These are phyloP conservation scores for Polydrusus pterygomalis DNA, from an alignment of 2,888 invertebrate species.

Conservation along the genomic window DNA sequence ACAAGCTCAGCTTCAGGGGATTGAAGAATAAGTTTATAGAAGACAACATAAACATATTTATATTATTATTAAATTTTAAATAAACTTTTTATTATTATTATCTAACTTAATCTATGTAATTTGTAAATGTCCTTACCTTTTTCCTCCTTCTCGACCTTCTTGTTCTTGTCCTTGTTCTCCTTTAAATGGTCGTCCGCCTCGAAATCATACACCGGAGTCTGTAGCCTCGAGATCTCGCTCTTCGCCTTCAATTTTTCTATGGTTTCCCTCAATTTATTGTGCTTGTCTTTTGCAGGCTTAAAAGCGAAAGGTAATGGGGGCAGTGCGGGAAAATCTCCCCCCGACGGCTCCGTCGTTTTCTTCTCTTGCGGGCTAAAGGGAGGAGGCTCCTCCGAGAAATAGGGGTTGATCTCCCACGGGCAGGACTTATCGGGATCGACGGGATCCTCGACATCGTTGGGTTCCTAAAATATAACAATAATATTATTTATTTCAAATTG, in stretches of 20 bases:
- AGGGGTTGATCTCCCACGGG: constrained; percentile 37
- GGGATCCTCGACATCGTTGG: background rate
- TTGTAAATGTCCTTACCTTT: too few species aligned
- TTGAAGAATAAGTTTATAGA: too few species aligned
- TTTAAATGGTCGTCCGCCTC: constrained; percentile 64
- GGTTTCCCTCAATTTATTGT: constrained; percentile 72
- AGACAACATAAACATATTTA: too few species aligned
- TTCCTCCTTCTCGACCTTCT: constrained; percentile 63
- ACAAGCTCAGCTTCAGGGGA: too few species aligned
- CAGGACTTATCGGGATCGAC: background rate
- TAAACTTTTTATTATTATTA: too few species aligned
- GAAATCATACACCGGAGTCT: constrained; percentile 61
- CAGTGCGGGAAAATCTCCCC: constrained; percentile 25
- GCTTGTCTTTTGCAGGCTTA: constrained; percentile 69
- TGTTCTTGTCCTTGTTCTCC: constrained; percentile 64
- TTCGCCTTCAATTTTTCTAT: constrained; percentile 80
- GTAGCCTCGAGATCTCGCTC: constrained; percentile 74
- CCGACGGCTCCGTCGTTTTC: background rate
- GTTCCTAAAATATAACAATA: background rate
- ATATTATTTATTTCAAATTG: too few species aligned
- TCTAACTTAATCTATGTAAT: too few species aligned
- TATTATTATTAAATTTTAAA: too few species aligned
- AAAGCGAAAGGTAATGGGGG: constrained; percentile 44
- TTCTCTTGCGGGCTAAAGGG: background rate
- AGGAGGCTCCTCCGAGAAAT: constrained; percentile 38